Base-by-base conservation (phyloP, 2,888 invertebrate genomes). In the Microplitis manilae region DNA sequence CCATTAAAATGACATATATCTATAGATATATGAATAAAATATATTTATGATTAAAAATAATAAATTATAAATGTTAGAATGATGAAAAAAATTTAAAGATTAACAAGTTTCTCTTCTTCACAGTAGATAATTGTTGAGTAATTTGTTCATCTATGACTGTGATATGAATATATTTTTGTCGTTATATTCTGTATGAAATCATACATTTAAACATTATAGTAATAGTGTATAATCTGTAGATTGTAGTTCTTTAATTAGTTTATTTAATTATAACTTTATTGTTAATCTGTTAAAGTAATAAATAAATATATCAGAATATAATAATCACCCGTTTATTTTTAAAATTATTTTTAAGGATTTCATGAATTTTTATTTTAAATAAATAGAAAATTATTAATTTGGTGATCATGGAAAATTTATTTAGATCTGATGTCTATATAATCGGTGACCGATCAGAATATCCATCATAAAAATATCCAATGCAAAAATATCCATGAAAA, bases 161-260 rank as follows among this genome's bases (percentile, higher is more conserved):
- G 86, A 86, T 86, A 86, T 86, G 86, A 86, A 86, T 85, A 86
- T 86, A 86, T 86, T 86, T 86, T 84, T 85, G 85, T 84, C 84
- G 81, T 86, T 86, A 83, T 81, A 81, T 85, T 85, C 74, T 78
- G 81, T 78, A 81, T 50, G 50, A 9, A 50, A 13, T 50, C 13
- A 50, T 50, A 50, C 50, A 13, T 50, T 13, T 4, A 50, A 50
- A 50, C 13, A 13, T 50, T 13, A 50, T 13, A 50, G 8, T 50
- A 83, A 50, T 50, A 50, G 13, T 50, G 50, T 50, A 50, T 50
- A 13, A 50, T 50, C 50, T 50, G 50, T 50, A 50, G 50, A 50
- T 50, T 50, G 50, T 50, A 50, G 50, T 50, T 50, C 9, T 13
- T 50, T 50, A 13, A 50, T 50, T 8, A 50, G 13, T 8, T 50